Conservation (phyloP, 2,113 vertebrate species). For the Engystomops pustulosus region DNA sequence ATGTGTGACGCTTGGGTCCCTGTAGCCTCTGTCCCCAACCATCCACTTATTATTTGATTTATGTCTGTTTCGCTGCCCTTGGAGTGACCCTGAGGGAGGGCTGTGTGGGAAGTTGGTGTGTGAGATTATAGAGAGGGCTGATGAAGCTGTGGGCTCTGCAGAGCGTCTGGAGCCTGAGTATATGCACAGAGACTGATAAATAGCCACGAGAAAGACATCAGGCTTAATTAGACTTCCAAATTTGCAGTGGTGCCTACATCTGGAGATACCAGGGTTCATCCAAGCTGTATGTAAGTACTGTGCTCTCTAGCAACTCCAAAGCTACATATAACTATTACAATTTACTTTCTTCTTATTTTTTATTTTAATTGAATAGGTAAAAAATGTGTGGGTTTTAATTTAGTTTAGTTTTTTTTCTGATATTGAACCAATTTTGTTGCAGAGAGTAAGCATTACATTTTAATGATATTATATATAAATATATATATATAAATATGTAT, state of each 20-base stretch:
- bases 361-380: not conserved
- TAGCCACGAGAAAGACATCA: slow-evolving; percentile 60
- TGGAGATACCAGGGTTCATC: slow-evolving; percentile 44
- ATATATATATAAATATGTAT: too few species aligned
- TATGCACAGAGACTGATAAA: slow-evolving; percentile 72
- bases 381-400: too few species aligned
- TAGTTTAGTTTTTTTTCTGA: too few species aligned
- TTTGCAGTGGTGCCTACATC: slow-evolving; percentile 53
- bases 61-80: slow-evolving; percentile 59
- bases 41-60: slow-evolving; percentile 76
- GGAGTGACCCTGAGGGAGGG: slow-evolving; percentile 60
- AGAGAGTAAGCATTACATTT: not conserved
- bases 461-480: not conserved
- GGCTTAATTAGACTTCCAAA: slow-evolving; percentile 55
- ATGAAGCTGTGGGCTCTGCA: slow-evolving; percentile 69
- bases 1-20: slow-evolving; percentile 69
- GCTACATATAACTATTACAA: not conserved
- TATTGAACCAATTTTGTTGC: not conserved
- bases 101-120: slow-evolving; percentile 77
- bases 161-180: slow-evolving; percentile 72
- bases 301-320: not conserved
- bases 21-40: slow-evolving; percentile 70
- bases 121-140: slow-evolving; percentile 60
- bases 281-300: slow-evolving; percentile 35
- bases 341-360: not conserved